These are phyloP conservation scores for Clavelina lepadiformis DNA, from an alignment of 23 tunicate species.

Conservation along the genomic window DNA sequence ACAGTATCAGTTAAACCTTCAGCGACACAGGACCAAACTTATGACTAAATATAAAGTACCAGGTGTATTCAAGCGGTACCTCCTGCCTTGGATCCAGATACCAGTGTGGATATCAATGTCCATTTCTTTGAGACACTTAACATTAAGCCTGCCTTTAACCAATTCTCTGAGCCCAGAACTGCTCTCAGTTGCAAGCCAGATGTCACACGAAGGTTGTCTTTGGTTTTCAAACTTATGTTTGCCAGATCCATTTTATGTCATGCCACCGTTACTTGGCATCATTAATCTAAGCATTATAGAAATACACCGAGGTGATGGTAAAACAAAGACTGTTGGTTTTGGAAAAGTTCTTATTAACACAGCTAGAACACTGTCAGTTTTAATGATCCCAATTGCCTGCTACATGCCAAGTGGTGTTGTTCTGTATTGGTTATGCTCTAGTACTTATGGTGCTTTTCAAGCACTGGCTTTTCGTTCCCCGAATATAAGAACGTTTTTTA, in stretches of 20 bases:
- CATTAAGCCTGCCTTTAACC: conserved; percentile 37
- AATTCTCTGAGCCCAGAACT: conserved; percentile 4
- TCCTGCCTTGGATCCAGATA: conserved; percentile 71
- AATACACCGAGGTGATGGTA: conserved; percentile 80
- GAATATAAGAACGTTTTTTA: conserved; percentile 31
- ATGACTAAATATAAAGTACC: conserved; percentile 56
- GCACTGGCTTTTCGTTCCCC: conserved; percentile 57
- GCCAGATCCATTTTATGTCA: conserved; percentile 35
- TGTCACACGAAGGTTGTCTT: conserved; percentile 53
- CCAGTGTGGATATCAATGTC: conserved; percentile 83
- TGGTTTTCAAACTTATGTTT: conserved; percentile 63
- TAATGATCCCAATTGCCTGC: conserved; percentile 64
- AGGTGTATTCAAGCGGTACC: conserved; percentile 31
- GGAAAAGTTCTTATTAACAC: conserved; percentile 33
- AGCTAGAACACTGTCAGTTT: conserved; percentile 32
- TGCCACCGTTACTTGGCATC: conserved; percentile 47
- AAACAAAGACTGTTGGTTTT: conserved; percentile 23
- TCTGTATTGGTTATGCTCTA: conserved; percentile 71
- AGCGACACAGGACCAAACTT: conserved; percentile 32
- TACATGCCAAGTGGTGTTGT: conserved; percentile 88
- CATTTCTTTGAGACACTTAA: conserved; percentile 56
- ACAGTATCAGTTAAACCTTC: conserved; percentile 17
- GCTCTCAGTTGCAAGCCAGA: conserved; percentile 6
- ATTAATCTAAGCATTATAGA: conserved; percentile 66
- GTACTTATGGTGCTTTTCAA: conserved; percentile 61